Conservation (phyloP, 2,113 vertebrate species). For the Perca schrenkii region DNA sequence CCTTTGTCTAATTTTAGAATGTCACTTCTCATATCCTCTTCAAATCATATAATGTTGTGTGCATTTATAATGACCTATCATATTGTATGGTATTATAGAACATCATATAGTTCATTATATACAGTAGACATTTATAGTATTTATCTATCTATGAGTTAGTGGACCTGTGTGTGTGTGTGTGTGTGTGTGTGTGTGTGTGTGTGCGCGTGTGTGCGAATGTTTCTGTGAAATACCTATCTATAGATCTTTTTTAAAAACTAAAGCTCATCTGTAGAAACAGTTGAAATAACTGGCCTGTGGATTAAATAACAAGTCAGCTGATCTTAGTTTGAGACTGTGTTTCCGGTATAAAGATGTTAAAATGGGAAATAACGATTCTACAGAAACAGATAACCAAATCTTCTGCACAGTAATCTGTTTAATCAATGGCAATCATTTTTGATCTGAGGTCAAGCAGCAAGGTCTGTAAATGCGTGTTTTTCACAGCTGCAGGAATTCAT, state of each 20-base stretch:
- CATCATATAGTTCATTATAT: neutral
- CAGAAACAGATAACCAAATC: neutral
- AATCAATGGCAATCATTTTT: neutral
- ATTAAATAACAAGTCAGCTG: no score
- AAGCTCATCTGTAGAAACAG: neutral
- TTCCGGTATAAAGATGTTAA: neutral
- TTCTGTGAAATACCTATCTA: neutral
- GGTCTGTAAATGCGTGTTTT: neutral
- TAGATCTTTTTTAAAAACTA: neutral
- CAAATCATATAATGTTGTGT: neutral
- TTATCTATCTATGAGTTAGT: neutral
- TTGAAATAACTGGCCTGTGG: neutral
- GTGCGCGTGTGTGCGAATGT: no score
- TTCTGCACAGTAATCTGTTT: neutral
- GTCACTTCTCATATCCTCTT: neutral
- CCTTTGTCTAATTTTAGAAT: neutral
- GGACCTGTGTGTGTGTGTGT: no score
- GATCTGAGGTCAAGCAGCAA: neutral
- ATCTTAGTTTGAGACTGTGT: neutral
- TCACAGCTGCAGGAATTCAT: neutral
- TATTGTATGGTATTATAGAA: neutral
- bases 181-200: no score
- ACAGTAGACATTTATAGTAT: neutral
- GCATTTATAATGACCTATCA: neutral
- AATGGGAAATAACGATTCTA: neutral